phyloP scores from a whole-genome alignment of 1,140 invertebrate species.

The Vollenhovia emeryi region DNA sequence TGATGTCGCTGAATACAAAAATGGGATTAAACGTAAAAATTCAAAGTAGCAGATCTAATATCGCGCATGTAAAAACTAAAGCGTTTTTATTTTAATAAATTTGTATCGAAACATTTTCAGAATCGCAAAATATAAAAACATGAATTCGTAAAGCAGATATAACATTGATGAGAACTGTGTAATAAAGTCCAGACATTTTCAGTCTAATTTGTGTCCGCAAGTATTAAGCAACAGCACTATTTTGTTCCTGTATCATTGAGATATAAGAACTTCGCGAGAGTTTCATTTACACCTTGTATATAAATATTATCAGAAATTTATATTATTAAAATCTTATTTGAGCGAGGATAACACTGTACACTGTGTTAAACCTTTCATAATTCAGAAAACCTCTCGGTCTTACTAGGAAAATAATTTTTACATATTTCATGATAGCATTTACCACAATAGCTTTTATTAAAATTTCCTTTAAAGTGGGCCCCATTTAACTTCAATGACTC shows the following conservation, averaged over 20 bases:
- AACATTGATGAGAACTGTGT: not conserved
- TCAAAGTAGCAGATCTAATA: not conserved
- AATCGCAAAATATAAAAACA: not conserved
- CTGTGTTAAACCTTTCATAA: not conserved
- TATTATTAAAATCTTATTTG: not conserved
- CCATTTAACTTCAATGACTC: not conserved
- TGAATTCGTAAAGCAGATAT: not conserved
- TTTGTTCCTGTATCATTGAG: not conserved
- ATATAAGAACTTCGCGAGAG: not conserved
- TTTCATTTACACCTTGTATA: not conserved
- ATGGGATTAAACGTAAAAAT: not conserved
- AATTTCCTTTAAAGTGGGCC: not conserved
- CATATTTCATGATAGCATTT: not conserved
- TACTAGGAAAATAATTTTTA: constrained; percentile 11
- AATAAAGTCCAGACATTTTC: not conserved
- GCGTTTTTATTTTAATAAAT: not conserved
- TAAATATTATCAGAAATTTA: not conserved
- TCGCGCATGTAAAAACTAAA: not conserved
- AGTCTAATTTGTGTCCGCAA: not conserved
- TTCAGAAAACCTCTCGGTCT: not conserved
- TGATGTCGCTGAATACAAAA: not conserved
- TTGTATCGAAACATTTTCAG: not conserved
- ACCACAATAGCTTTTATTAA: not conserved
- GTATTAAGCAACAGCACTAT: not conserved
- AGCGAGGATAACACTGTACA: not conserved